Base-by-base conservation (phyloP, 2,888 invertebrate species). In the Megamerina dolium region DNA sequence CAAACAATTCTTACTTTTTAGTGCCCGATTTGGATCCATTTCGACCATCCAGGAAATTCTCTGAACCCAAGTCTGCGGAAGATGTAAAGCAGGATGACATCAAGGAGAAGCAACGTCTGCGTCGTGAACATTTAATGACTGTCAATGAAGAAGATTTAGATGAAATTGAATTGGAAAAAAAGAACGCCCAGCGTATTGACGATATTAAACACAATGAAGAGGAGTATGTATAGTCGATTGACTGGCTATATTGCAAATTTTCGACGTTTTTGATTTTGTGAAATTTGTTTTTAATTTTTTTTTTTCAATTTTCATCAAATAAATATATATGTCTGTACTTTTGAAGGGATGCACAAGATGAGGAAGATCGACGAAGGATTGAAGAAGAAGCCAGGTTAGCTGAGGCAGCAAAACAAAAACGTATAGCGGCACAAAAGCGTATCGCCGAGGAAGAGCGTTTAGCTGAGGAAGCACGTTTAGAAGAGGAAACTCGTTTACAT, bases 31-130 rank as follows among this genome's bases (percentile, higher is more conserved):
- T 83, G 74, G 77, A 81, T 53, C 80, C 83, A 54, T 75, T 77
- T 68, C 79, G 83, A 62, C 80, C 83, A 59, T 78, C 81, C 63
- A 77, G 83, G 66, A 81, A 79, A 68, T 84, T 84, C 73, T 77
- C 80, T 66, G 74, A 74, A 48, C 77, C 76, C 43, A 70, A 74
- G 58, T 67, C 69, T 41, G 72, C 80, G 67, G 80, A 81, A 52
- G 79, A 81, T 57, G 77, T 77, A 2, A 42, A 58, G 13, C 74
- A 71, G 45, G 61, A 74, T 48, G 80, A 82, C 57, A 66, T 79
- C 49, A 79, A 79, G 58, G 80, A 80, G 36, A 75, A 79, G 40
- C 77, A 81, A 61, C 81, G 80, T 4, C 77, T 80, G 3, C 76
- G 82, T 13, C 72, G 75, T 50, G 80, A 79, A 41, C 75, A 78